Conservation (phyloP, 2,797 vertebrate species). For the Sebastes miniatus region DNA sequence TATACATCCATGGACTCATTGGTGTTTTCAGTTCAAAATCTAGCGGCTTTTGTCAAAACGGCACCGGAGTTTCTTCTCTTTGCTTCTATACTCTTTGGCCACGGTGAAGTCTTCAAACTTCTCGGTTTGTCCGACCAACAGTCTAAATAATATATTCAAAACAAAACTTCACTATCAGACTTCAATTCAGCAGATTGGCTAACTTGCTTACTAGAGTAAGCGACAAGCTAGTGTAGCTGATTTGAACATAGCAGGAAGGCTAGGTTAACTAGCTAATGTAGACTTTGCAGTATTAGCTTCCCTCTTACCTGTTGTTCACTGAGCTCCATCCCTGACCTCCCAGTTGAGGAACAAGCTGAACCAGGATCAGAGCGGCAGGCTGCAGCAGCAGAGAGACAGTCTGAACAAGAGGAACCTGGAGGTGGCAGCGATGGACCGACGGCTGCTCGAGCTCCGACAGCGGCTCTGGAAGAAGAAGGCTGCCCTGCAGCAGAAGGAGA, state of each 20-base stretch:
- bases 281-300: neutral
- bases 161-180: neutral
- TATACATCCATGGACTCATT: too few relatives aligned
- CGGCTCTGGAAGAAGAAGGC: constrained; percentile 96
- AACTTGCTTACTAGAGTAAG: neutral
- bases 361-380: constrained; percentile 90
- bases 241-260: neutral
- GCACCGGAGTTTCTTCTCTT: too few relatives aligned
- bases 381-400: constrained; percentile 93
- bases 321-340: neutral
- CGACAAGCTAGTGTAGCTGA: neutral
- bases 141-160: neutral
- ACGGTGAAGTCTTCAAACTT: too few relatives aligned
- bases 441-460: constrained; percentile 91
- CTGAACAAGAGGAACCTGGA: constrained; percentile 92
- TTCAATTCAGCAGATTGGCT: neutral
- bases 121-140: neutral
- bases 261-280: neutral
- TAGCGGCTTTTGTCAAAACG: too few relatives aligned
- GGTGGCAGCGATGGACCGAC: constrained; percentile 90
- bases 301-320: neutral
- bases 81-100: too few relatives aligned
- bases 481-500: constrained; percentile 92
- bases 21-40: too few relatives aligned
- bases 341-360: constrained; percentile 95